phyloP scores from a whole-genome alignment of 2,113 vertebrate species.

The Neogobius melanostomus region DNA sequence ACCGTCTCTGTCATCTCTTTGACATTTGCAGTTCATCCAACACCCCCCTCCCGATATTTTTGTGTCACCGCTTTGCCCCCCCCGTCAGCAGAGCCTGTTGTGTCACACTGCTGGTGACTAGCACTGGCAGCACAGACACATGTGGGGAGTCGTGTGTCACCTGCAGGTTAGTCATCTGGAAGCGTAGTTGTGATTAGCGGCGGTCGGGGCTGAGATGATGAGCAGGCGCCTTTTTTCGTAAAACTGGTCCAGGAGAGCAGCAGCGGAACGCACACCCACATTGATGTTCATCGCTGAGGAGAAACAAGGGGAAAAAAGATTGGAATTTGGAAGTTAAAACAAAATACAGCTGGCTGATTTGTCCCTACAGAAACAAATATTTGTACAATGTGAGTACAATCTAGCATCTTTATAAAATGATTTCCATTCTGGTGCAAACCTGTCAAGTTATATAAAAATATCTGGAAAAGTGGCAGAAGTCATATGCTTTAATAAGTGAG shows the following conservation, averaged over 20 bases:
- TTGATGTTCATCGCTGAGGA: slow-evolving; percentile 94
- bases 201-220: slow-evolving; percentile 93
- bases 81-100: not conserved
- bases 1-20: slow-evolving; percentile 24
- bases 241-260: slow-evolving; percentile 94
- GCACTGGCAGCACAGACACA: not conserved
- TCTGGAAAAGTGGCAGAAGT: slow-evolving; percentile 1
- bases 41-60: slow-evolving; percentile 4
- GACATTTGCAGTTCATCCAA: slow-evolving; percentile 39
- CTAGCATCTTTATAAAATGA: too few species aligned
- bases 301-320: slow-evolving; percentile 10
- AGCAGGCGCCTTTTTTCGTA: slow-evolving; percentile 95
- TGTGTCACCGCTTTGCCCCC: slow-evolving; percentile 23
- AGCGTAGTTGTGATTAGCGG: slow-evolving; percentile 93
- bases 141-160: slow-evolving; percentile 69
- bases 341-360: too few species aligned
- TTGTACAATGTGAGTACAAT: too few species aligned
- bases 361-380: too few species aligned
- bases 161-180: slow-evolving; percentile 94
- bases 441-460: not conserved
- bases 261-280: slow-evolving; percentile 87
- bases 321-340: too few species aligned
- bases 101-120: not conserved
- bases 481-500: slow-evolving; percentile 5
- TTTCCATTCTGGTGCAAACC: not conserved